phyloP scores from a whole-genome alignment of 2,797 vertebrate genomes.

The Sebastes diploproa region DNA sequence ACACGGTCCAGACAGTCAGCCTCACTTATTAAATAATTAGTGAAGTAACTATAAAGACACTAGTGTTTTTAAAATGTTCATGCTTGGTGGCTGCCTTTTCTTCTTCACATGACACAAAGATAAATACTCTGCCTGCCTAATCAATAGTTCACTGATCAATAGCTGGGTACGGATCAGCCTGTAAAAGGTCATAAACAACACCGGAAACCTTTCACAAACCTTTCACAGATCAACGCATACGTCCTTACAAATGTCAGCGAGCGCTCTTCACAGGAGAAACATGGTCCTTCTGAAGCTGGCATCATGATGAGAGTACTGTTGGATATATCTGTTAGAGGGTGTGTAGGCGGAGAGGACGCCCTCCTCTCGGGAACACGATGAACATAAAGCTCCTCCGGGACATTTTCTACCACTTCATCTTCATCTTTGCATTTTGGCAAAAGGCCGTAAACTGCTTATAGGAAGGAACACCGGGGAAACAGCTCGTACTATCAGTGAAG shows the following conservation, averaged over 20 bases:
- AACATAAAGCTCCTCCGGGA: not conserved
- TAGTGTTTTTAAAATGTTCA: not conserved
- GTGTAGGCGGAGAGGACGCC: not conserved
- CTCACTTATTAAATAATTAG: not conserved
- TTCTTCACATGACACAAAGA: not conserved
- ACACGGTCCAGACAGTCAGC: not conserved
- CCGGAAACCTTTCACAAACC: not conserved
- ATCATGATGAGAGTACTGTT: not conserved
- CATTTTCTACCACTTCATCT: not conserved
- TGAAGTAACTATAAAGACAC: not conserved
- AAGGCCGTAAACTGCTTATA: not conserved
- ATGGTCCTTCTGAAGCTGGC: accelerated
- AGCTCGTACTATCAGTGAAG: not conserved
- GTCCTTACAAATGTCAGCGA: not conserved
- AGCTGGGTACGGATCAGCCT: not conserved
- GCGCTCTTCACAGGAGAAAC: not conserved
- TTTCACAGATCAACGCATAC: not conserved
- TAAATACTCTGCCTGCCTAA: not conserved
- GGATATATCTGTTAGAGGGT: not conserved
- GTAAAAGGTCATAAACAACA: not conserved
- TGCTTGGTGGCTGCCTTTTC: not conserved
- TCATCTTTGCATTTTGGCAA: not conserved
- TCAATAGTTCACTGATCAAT: not conserved
- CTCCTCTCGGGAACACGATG: not conserved
- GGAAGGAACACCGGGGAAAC: not conserved